A percentile compares a stretch with the other conserved stretches of the same genome.
phyloP scores from a whole-genome alignment of 2,797 vertebrate genomes.

The Pelobates cultripes region DNA sequence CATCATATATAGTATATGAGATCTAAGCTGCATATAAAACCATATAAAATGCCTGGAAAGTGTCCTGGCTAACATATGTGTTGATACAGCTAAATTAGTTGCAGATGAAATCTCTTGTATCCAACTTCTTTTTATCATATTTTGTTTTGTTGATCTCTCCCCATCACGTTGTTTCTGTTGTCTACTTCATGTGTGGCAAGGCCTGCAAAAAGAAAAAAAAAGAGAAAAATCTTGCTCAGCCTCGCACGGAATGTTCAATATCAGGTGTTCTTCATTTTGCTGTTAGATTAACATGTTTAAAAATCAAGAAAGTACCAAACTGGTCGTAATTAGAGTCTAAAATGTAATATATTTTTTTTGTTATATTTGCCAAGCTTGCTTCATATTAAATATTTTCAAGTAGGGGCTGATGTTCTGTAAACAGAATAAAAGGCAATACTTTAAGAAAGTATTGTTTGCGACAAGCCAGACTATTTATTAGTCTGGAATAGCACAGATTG shows the following conservation, averaged over 20 bases:
- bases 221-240: background rate
- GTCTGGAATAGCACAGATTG: background rate
- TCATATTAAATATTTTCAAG: conserved; percentile 22
- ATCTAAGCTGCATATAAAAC: conserved; percentile 47
- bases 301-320: conserved; percentile 7
- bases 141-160: conserved; percentile 56
- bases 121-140: conserved; percentile 49
- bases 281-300: conserved; percentile 42
- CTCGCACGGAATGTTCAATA: conserved; percentile 39
- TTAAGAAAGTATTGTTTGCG: background rate
- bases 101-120: conserved; percentile 46
- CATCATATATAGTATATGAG: conserved; percentile 20
- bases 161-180: conserved; percentile 54
- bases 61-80: conserved; percentile 42
- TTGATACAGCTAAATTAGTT: conserved; percentile 55
- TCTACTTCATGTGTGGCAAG: conserved; percentile 54
- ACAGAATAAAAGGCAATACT: background rate
- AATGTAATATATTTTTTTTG: background rate
- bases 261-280: conserved; percentile 46
- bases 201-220: conserved; percentile 2
- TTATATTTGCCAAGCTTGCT: conserved; percentile 3
- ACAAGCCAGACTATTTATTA: background rate
- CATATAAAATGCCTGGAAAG: conserved; percentile 45
- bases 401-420: conserved; percentile 8
- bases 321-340: conserved; percentile 19